phyloP scores from a whole-genome alignment of 2,888 invertebrate species.

The Tryphoninae sp. region DNA sequence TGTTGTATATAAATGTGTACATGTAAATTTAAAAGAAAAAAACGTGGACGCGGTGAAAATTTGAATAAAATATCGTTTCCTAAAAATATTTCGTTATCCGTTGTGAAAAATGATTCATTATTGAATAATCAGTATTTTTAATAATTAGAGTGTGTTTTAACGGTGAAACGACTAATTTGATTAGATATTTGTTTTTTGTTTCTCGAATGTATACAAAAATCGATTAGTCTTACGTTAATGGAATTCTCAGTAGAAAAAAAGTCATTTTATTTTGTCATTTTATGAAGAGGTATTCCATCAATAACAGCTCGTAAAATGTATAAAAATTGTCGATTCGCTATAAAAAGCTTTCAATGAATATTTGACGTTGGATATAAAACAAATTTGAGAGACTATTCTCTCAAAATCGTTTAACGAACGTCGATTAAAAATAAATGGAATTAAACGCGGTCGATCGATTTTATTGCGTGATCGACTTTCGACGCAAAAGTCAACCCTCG shows the following conservation, averaged over 20 bases:
- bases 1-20: no score
- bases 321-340: not conserved
- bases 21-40: no score
- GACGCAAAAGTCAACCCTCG: slow-evolving; percentile 12
- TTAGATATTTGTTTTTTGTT: slow-evolving; percentile 1
- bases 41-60: no score
- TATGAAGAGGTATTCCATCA: not conserved
- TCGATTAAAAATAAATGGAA: not conserved
- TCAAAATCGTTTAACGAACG: no score
- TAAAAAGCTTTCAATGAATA: no score
- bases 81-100: no score
- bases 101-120: no score
- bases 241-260: not conserved
- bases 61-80: no score
- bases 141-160: no score
- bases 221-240: not conserved
- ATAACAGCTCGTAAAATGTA: not conserved
- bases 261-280: not conserved
- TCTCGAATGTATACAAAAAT: slow-evolving; percentile 11
- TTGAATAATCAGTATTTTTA: no score
- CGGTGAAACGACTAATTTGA: not conserved
- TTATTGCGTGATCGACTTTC: not conserved
- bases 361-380: no score
- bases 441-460: not conserved
- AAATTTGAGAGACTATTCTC: not conserved